Evolutionary conservation across 30 jellyfish, hydroid and myxozoan genomes (phyloP), one percentile per base, ranked within the genome.

Genomic region (Aurelia coerulea): DNA sequence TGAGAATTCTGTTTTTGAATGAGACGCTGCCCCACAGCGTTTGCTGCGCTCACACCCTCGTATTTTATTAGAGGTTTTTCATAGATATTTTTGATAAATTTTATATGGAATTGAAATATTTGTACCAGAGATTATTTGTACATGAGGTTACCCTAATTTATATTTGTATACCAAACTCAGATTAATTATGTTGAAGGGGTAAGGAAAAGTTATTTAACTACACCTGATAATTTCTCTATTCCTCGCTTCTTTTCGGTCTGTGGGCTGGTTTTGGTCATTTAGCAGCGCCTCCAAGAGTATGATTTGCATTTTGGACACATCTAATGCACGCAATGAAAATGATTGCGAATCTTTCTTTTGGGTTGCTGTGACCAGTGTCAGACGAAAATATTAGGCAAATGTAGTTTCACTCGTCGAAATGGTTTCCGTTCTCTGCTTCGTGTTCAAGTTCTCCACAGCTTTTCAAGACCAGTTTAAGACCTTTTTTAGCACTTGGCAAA

Each of bases 111-210:
- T 84, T 84, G 81, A 74, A 84, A 74, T 84, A 74, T 84, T 84
- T 84, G 87, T 64, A 84, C 78, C 76, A 84, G 93, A 84, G 93
- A 84, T 77, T 84, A 84, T 84, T 81, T 84, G 93, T 84, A 84
- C 93, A 84, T 84, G 93, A 74, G 64, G 87, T 81, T 84, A 87
- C 88, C 89, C 85, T 84, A 84, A 84, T 74, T 84, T 84, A 84
- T 84, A 84, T 74, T 84, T 73, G 81, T 84, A 84, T 84, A 54
- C 93, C 85, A 16, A 60, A 77, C 75, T 59, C 84, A 70, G 69
- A 81, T 81, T 68, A 71, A 84, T 84, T 84, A 71, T 64, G 77
- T 71, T 64, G 79, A 84, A 74, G 93, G 84, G 87, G 88, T 71
- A 56, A 72, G 75, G 73, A 83, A 78, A 33, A 35, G 80, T 56